A percentile compares a stretch with the other conserved stretches of the same genome.
These are phyloP conservation scores for Drosophila algonquin DNA, from an alignment of 2,888 invertebrate species.

Conservation along the genomic window DNA sequence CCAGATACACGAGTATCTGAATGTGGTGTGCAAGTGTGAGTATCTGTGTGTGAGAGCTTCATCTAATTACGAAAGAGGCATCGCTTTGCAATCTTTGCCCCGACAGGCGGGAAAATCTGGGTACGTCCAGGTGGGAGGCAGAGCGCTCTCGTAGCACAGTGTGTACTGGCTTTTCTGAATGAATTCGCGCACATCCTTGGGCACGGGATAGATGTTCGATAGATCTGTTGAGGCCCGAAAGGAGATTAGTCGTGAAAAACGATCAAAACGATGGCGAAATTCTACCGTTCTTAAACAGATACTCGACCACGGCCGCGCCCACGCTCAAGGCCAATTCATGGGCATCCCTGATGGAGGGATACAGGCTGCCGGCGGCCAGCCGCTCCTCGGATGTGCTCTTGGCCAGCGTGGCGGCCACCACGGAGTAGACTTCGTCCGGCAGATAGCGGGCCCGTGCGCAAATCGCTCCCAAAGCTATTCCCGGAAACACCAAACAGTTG, in stretches of 20 bases:
- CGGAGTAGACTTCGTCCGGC: slow-evolving; percentile 38
- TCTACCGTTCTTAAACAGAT: slow-evolving; percentile 37
- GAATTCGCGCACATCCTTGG: slow-evolving; percentile 34
- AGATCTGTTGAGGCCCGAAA: slow-evolving; percentile 2
- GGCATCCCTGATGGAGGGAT: slow-evolving; percentile 29
- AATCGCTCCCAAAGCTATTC: slow-evolving; percentile 47
- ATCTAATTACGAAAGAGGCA: slow-evolving; percentile 24
- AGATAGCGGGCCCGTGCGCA: slow-evolving; percentile 21
- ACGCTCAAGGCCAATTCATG: slow-evolving; percentile 34
- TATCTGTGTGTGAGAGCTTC: slow-evolving; percentile 1
- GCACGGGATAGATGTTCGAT: slow-evolving; percentile 27
- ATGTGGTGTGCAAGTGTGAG: not conserved
- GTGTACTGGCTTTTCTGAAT: slow-evolving; percentile 11
- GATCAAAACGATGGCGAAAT: not conserved
- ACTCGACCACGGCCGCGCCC: slow-evolving; percentile 17
- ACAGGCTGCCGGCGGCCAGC: slow-evolving; percentile 28
- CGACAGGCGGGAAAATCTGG: not conserved
- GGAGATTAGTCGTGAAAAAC: not conserved
- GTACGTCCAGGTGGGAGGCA: slow-evolving; percentile 22
- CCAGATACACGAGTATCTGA: slow-evolving; percentile 21
- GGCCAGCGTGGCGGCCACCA: slow-evolving; percentile 38
- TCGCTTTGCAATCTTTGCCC: not conserved
- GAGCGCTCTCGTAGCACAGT: slow-evolving; percentile 13
- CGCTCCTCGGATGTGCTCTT: slow-evolving; percentile 6
- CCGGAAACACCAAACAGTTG: slow-evolving; percentile 54